A percentile compares a stretch with the other conserved stretches of the same genome.
These are phyloP conservation scores for Phymorhynchus buccinoides DNA, from an alignment of 1,140 invertebrate species.

Conservation along the genomic window DNA sequence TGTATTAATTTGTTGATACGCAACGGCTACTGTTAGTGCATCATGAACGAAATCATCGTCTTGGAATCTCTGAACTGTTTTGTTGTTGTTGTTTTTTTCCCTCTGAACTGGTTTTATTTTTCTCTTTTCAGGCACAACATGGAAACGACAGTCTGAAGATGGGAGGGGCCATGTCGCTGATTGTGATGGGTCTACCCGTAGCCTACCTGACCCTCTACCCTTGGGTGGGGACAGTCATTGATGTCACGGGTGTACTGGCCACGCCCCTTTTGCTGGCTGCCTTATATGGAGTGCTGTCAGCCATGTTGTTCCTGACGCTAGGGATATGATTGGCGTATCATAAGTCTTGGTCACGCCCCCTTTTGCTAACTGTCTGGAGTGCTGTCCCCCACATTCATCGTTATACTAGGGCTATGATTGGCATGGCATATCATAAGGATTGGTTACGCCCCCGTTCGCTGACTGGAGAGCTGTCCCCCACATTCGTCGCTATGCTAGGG, in stretches of 20 bases:
- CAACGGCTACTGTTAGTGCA: not conserved
- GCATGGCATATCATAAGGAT: no score
- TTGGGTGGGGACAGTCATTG: not conserved
- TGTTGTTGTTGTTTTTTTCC: not conserved
- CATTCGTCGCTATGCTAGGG: no score
- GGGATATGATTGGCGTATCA: no score
- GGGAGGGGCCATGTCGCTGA: not conserved
- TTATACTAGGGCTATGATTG: no score
- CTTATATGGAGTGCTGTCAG: no score
- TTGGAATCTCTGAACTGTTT: not conserved
- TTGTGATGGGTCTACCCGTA: not conserved
- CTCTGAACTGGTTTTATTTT: not conserved
- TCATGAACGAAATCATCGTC: not conserved
- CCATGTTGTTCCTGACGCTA: no score
- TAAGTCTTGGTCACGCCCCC: no score
- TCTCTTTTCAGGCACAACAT: not conserved
- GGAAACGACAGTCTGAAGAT: not conserved
- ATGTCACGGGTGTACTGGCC: not conserved
- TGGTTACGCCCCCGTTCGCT: no score
- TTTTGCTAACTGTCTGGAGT: no score
- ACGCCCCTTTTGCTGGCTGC: not conserved
- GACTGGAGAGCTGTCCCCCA: no score
- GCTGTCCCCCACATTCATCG: no score
- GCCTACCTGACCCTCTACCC: not conserved
- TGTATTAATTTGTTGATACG: not conserved